Evolutionary conservation across 2,888 invertebrate genomes (phyloP).

Genomic region (Eupithecia tripunctaria): DNA sequence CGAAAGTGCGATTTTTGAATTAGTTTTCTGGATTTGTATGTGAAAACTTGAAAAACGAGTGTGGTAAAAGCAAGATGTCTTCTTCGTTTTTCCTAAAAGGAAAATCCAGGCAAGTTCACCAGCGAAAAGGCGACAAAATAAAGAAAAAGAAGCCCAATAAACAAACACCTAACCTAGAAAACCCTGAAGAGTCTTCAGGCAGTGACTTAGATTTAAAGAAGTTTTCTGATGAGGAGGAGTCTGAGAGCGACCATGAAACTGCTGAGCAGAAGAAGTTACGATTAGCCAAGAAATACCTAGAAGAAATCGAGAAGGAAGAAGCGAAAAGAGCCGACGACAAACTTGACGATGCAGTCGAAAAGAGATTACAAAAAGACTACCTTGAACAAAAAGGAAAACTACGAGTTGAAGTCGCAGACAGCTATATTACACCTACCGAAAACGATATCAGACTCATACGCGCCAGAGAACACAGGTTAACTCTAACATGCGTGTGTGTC

Average conservation of each 20-base stretch:
- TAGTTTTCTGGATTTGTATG: slow-evolving; percentile 11
- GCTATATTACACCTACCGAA: slow-evolving; percentile 62
- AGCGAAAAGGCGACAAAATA: slow-evolving; percentile 80
- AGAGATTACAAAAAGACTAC: slow-evolving; percentile 92
- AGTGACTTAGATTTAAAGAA: slow-evolving; percentile 86
- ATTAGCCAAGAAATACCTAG: slow-evolving; percentile 94
- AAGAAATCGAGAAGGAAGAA: slow-evolving; percentile 93
- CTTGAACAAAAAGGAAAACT: slow-evolving; percentile 94
- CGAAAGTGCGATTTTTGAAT: slow-evolving; percentile 14
- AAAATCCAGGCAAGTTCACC: slow-evolving; percentile 81
- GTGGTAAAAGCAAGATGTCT: slow-evolving; percentile 66
- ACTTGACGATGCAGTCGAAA: slow-evolving; percentile 87
- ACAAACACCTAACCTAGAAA: slow-evolving; percentile 75
- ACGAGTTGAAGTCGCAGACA: slow-evolving; percentile 89
- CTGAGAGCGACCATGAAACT: slow-evolving; percentile 90
- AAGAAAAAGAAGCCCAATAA: slow-evolving; percentile 71
- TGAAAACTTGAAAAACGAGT: slow-evolving; percentile 2
- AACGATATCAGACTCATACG: slow-evolving; percentile 83
- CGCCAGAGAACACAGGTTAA: slow-evolving; percentile 90
- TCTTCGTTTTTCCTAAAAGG: slow-evolving; percentile 86
- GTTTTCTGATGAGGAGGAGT: slow-evolving; percentile 77
- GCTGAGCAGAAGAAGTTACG: slow-evolving; percentile 95
- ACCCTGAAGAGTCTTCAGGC: slow-evolving; percentile 86
- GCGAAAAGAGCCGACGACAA: slow-evolving; percentile 87
- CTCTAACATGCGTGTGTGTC: slow-evolving; percentile 92